Base-by-base conservation (phyloP, 2,113 vertebrate species). In the Tachuris rubrigastra region DNA sequence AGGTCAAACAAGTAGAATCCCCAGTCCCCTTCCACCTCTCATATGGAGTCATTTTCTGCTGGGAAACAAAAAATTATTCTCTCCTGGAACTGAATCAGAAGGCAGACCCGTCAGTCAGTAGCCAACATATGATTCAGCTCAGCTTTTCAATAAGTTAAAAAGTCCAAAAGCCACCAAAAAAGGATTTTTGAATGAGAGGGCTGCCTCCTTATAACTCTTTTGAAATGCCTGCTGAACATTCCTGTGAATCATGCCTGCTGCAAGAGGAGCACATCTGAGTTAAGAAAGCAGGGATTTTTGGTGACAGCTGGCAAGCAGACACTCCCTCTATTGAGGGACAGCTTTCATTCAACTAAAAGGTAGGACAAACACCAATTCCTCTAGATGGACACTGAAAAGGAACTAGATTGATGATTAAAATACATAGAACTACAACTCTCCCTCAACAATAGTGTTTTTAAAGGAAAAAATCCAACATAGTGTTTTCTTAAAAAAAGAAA, bases 61-160 rank as follows among this genome's bases (percentile, higher is more conserved):
- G 79, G 95, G 92, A 97, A 98, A 98, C 97, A 97, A 97, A 98
- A 98, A 97, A 95, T 90, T 86, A 92, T 92, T 97, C 93, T 89
- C 90, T 97, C 89, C 94, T 98, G 98, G 97, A 98, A 97, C 80
- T 67, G 96, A 96, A 96, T 97, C 97, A 97, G 95, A 98, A 97
- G 97, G 96, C 97, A 98, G 97, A 97, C 25, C 65, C 90, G 46
- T 96, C 94, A 86, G 94, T 97, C 58, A 56, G 97, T 94, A 97
- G 97, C 96, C 96, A 98, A 96, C 79, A 95, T 95, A 94, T 97
- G 96, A 97, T 97, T 98, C 97, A 98, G 73, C 92, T 97, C 92
- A 96, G 95, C 94, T 98, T 97, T 96, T 95, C 88, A 93, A 50
- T 83, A 94, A 88, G 95, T 94, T 87, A 87, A 63, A 84, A 97